phyloP scores from a whole-genome alignment of 2,113 vertebrate genomes.

The Entosphenus tridentatus region DNA sequence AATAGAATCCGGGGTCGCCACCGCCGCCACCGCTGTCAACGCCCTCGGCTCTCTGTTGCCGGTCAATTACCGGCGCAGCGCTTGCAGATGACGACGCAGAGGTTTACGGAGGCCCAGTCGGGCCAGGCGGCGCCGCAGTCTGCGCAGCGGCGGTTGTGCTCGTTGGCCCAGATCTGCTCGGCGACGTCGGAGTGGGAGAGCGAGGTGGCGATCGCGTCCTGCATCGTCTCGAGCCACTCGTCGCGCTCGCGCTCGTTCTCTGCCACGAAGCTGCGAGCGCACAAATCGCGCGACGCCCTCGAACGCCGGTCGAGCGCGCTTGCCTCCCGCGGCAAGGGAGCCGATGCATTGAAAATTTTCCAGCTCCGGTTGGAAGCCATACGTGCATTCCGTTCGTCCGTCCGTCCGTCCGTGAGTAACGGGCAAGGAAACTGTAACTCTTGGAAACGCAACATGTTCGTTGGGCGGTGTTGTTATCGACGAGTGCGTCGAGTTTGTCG shows the following conservation, averaged over 20 bases:
- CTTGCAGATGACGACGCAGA: conserved; percentile 94
- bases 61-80: conserved; percentile 65
- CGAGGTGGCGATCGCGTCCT: conserved; percentile 67
- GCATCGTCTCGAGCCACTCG: conserved; percentile 71
- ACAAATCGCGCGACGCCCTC: neutral
- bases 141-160: conserved; percentile 57
- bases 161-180: conserved; percentile 98
- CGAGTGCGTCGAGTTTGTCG: no score
- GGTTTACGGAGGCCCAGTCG: conserved; percentile 92
- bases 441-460: neutral
- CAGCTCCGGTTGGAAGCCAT: no score
- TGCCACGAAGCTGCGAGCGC: conserved; percentile 62
- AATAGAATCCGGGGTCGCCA: no score
- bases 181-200: conserved; percentile 91
- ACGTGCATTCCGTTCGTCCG: no score
- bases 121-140: conserved; percentile 63
- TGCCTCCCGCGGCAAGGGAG: no score
- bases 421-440: neutral
- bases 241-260: conserved; percentile 60
- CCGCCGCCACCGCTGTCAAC: no score
- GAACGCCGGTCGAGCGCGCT: no score
- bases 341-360: no score
- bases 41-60: no score
- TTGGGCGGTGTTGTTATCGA: no score
- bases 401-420: neutral